Evolutionary conservation across 2,797 vertebrate species (phyloP).

Genomic region (Corythornis leucogaster): DNA sequence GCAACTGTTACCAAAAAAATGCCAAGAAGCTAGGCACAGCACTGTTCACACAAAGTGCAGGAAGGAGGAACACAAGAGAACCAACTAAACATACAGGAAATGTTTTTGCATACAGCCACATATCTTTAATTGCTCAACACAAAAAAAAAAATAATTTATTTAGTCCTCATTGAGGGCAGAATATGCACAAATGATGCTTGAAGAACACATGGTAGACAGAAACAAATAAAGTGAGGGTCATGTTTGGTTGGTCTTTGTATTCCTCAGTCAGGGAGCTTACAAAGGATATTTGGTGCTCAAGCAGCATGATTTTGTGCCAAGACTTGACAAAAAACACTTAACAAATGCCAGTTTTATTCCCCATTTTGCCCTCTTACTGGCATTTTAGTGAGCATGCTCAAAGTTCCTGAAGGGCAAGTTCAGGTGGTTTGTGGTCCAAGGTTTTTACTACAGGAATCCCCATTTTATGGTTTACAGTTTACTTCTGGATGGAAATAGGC

Average conservation of each 20-base stretch:
- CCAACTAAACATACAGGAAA: constrained; percentile 39
- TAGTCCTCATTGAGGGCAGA: constrained; percentile 98
- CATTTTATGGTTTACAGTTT: constrained; percentile 34
- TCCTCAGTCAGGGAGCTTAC: constrained; percentile 48
- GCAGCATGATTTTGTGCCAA: constrained; percentile 66
- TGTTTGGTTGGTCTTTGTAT: constrained; percentile 57
- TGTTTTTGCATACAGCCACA: constrained; percentile 73
- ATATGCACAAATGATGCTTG: constrained; percentile 80
- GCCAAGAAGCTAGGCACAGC: constrained; percentile 82
- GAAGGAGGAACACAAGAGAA: constrained; percentile 48
- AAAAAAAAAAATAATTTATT: constrained; percentile 75
- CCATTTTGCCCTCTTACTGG: constrained; percentile 67
- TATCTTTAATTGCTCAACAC: constrained; percentile 77
- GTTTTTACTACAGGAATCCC: constrained; percentile 35
- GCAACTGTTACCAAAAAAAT: constrained; percentile 87
- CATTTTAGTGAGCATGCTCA: constrained; percentile 61
- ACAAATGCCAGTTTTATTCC: constrained; percentile 66
- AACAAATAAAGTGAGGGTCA: constrained; percentile 28
- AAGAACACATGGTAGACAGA: constrained; percentile 73
- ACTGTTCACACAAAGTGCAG: constrained; percentile 86
- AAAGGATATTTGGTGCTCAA: constrained; percentile 61
- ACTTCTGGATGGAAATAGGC: constrained; percentile 40
- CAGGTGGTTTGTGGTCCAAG: constrained; percentile 27
- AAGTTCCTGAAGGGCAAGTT: constrained; percentile 71
- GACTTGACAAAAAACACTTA: constrained; percentile 68